Conservation (phyloP, 2,113 vertebrate genomes). For the Ceratotherium simum region DNA sequence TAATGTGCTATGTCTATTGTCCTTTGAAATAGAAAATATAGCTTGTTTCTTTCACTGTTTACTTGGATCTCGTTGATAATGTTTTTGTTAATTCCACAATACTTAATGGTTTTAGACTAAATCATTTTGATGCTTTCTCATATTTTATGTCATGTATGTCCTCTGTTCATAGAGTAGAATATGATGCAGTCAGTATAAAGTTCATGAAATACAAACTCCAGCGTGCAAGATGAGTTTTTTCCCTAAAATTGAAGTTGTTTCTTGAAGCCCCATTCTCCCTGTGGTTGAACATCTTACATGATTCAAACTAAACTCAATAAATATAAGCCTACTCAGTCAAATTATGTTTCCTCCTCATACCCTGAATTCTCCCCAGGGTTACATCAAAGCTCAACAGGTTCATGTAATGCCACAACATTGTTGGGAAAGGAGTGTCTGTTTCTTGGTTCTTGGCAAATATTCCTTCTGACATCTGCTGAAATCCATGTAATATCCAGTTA, state of each 20-base stretch:
- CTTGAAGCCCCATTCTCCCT: background rate
- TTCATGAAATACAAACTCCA: background rate
- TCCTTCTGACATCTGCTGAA: background rate
- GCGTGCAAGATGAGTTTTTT: background rate
- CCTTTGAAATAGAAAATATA: background rate
- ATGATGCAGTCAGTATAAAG: background rate
- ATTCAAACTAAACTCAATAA: background rate
- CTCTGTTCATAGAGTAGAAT: background rate
- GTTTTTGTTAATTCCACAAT: background rate
- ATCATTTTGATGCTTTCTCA: background rate
- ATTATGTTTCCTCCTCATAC: background rate
- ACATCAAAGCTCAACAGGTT: background rate
- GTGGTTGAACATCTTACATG: background rate
- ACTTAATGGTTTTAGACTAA: background rate
- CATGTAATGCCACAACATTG: background rate
- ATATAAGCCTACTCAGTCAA: conserved; percentile 31
- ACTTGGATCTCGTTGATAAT: background rate
- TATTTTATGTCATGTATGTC: background rate
- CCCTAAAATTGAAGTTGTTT: background rate
- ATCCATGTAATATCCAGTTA: background rate
- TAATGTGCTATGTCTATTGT: background rate
- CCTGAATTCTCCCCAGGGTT: background rate
- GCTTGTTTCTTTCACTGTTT: background rate
- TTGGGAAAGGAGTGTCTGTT: background rate
- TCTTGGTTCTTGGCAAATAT: conserved; percentile 24